Percentiles rank a stretch among this genome's conserved stretches.
Conservation (phyloP, 2,797 vertebrate genomes). For the Lagorchestes hirsutus region DNA sequence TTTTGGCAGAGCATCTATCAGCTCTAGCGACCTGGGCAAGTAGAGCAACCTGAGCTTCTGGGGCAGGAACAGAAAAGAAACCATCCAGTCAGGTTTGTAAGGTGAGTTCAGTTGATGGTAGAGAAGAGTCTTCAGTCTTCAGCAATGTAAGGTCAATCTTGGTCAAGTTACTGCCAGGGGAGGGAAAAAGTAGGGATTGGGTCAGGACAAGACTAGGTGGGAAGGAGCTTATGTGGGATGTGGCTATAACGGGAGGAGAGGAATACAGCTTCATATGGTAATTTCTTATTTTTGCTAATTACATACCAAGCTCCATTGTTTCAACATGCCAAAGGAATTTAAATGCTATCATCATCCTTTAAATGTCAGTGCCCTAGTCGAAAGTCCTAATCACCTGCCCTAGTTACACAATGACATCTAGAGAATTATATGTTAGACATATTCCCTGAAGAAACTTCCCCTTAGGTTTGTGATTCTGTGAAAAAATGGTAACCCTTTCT, state of each 20-base stretch:
- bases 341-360: background rate
- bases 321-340: background rate
- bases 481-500: background rate
- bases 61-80: background rate
- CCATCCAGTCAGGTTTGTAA: background rate
- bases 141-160: rapidly evolving
- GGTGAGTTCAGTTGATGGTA: background rate
- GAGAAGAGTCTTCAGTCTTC: background rate
- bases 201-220: rapidly evolving
- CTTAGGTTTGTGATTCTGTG: background rate
- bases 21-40: background rate
- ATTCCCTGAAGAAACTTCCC: background rate
- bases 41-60: background rate
- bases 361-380: background rate
- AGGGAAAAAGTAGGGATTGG: background rate
- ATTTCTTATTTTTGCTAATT: background rate
- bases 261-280: background rate
- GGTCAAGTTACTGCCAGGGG: background rate
- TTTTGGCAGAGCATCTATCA: background rate
- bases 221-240: rapidly evolving
- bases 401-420: background rate
- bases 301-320: background rate
- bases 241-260: too few relatives aligned
- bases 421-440: background rate
- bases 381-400: background rate